Conservation (phyloP, 2,888 invertebrate species). For the Cheilosia vernalis region DNA sequence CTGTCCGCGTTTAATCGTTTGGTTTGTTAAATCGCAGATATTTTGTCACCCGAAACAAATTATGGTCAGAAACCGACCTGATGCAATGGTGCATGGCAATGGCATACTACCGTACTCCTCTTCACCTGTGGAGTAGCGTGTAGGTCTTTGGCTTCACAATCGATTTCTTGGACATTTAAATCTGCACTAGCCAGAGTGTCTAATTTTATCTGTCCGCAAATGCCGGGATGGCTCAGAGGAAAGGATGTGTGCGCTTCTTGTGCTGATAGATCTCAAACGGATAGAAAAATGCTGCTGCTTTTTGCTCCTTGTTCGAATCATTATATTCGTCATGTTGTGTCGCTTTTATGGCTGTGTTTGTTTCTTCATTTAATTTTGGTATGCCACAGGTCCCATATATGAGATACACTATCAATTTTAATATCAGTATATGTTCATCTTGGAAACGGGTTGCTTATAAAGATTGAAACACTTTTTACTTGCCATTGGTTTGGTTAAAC, state of each 20-base stretch:
- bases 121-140: neutral
- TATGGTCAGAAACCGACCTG: constrained; percentile 42
- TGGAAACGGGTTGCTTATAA: constrained; percentile 23
- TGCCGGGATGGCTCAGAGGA: constrained; percentile 4
- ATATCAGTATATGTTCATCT: constrained; percentile 42
- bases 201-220: constrained; percentile 50
- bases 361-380: constrained; percentile 7
- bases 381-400: neutral
- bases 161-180: constrained; percentile 51
- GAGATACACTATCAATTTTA: constrained; percentile 45
- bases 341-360: constrained; percentile 13
- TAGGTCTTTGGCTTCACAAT: constrained; percentile 31
- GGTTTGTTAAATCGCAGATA: constrained; percentile 74
- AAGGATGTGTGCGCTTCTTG: constrained; percentile 7
- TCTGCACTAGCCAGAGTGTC: constrained; percentile 35
- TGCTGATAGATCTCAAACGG: constrained; percentile 11
- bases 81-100: constrained; percentile 7
- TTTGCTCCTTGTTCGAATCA: constrained; percentile 32
- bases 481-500: constrained; percentile 16
- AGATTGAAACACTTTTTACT: constrained; percentile 20
- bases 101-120: neutral
- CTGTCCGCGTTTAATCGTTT: constrained; percentile 74
- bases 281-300: constrained; percentile 20
- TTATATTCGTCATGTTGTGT: constrained; percentile 47
- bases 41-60: constrained; percentile 75